Percentiles rank a stretch among this genome's conserved stretches.
phyloP scores from a whole-genome alignment of 2,888 invertebrate species.

The Osedax fenrisi region DNA sequence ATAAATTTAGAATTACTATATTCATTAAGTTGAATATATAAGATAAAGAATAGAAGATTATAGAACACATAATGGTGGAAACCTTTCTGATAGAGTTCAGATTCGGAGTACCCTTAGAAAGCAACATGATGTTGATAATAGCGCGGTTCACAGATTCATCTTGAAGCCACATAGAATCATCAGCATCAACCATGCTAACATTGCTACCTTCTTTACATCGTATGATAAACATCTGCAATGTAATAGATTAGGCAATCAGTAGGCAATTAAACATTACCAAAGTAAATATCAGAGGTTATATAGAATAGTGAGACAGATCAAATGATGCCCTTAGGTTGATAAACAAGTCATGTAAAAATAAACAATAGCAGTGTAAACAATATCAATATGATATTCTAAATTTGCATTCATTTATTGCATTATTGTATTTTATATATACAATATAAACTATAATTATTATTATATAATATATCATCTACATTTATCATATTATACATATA shows the following conservation, averaged over 20 bases:
- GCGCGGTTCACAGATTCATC: conserved; percentile 30
- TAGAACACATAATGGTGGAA: neutral
- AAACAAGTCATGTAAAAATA: no score
- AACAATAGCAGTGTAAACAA: no score
- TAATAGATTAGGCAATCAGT: no score
- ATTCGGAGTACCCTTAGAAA: conserved; percentile 28
- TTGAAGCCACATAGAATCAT: conserved; percentile 35
- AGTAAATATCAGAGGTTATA: no score
- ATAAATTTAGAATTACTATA: no score
- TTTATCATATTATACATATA: no score
- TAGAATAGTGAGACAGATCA: no score
- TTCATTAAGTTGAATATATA: no score
- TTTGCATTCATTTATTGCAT: neutral
- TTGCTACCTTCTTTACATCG: neutral
- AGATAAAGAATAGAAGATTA: no score
- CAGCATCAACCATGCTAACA: conserved; percentile 15
- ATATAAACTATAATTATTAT: neutral
- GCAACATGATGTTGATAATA: conserved; percentile 33
- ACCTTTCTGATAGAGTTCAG: conserved; percentile 8
- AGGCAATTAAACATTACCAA: no score
- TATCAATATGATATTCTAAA: no score
- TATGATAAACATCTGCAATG: conserved; percentile 6
- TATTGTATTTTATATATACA: neutral
- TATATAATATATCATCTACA: neutral
- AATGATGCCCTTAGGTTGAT: no score